Percentiles rank a stretch among this genome's conserved stretches.
These are phyloP conservation scores for Macroteleia sp. DNA, from an alignment of 2,888 invertebrate species.

Conservation along the genomic window DNA sequence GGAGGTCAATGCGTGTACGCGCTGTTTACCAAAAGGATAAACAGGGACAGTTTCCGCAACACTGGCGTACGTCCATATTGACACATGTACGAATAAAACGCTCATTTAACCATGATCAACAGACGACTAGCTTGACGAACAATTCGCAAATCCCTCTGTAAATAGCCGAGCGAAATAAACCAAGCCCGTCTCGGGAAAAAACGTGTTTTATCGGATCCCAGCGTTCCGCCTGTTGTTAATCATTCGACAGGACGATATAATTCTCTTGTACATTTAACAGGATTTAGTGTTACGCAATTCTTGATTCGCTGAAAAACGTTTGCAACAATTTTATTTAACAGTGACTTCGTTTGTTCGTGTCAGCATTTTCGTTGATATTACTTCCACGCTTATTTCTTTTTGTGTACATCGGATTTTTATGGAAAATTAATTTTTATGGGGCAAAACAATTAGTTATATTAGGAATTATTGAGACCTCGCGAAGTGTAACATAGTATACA, in stretches of 20 bases:
- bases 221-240: conserved; percentile 19
- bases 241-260: conserved; percentile 28
- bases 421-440: too few relatives aligned
- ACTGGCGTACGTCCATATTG: conserved; percentile 47
- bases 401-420: too few relatives aligned
- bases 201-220: conserved; percentile 6
- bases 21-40: conserved; percentile 60
- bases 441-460: too few relatives aligned
- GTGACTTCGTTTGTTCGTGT: too few relatives aligned
- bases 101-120: conserved; percentile 60
- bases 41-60: conserved; percentile 47
- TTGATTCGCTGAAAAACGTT: too few relatives aligned
- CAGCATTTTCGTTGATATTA: too few relatives aligned
- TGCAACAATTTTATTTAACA: too few relatives aligned
- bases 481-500: too few relatives aligned
- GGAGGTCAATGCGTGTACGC: conserved; percentile 72
- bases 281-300: too few relatives aligned
- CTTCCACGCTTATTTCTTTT: too few relatives aligned
- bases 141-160: conserved; percentile 48
- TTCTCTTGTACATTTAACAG: conserved; percentile 26
- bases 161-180: conserved; percentile 39
- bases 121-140: conserved; percentile 54
- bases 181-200: conserved; percentile 12
- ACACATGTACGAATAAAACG: conserved; percentile 61
- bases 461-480: too few relatives aligned